Evolutionary conservation across 1,140 invertebrate genomes (phyloP).

Genomic region (Delia radicum): DNA sequence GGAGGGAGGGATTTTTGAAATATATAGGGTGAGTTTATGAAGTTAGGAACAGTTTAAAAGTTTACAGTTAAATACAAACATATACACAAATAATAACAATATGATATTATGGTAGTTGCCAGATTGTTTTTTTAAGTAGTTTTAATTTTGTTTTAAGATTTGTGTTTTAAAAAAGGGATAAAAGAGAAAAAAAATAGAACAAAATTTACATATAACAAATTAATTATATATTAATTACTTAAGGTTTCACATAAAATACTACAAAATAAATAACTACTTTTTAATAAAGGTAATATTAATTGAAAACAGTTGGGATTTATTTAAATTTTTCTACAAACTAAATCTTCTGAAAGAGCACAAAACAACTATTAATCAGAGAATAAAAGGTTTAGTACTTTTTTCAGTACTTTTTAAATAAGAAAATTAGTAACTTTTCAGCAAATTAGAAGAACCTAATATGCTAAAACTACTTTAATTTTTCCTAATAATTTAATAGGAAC

Average conservation of each 20-base stretch:
- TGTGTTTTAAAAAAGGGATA: neutral
- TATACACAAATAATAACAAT: neutral
- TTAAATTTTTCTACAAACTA: too few species aligned
- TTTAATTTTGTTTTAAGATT: neutral
- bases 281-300: neutral
- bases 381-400: too few species aligned
- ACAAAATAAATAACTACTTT: neutral
- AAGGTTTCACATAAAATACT: neutral
- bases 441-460: too few species aligned
- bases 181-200: neutral
- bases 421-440: too few species aligned
- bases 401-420: too few species aligned
- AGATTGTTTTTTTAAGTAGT: neutral
- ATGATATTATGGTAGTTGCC: neutral
- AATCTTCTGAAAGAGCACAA: too few species aligned
- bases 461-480: too few species aligned
- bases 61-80: neutral
- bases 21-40: neutral
- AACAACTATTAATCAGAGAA: too few species aligned
- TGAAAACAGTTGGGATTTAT: too few species aligned
- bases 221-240: neutral
- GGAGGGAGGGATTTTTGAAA: neutral
- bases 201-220: neutral
- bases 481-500: too few species aligned
- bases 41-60: neutral